Conservation (phyloP, 2,888 invertebrate species). For the Apeira syringaria region DNA sequence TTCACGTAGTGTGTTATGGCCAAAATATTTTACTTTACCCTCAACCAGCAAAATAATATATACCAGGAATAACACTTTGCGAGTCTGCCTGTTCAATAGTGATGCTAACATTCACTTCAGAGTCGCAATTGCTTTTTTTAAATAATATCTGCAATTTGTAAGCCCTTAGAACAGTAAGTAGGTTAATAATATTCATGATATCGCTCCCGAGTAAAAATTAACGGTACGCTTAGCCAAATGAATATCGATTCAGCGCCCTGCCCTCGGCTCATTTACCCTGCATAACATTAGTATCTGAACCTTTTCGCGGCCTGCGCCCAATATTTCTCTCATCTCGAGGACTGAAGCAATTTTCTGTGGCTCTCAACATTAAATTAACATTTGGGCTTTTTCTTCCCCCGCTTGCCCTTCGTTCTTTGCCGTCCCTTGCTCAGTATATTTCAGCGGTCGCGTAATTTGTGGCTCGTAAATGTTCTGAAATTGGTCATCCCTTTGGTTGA, state of each 20-base stretch:
- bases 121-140: conserved; percentile 10
- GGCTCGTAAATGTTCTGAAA: conserved; percentile 84
- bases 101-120: conserved; percentile 3
- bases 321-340: conserved; percentile 73
- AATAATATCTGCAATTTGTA: conserved; percentile 22
- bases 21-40: conserved; percentile 41
- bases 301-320: conserved; percentile 62
- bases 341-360: conserved; percentile 76
- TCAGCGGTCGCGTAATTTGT: conserved; percentile 83
- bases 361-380: conserved; percentile 81
- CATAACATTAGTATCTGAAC: conserved; percentile 77
- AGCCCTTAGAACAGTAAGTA: conserved; percentile 42
- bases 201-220: conserved; percentile 64
- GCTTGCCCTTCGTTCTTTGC: conserved; percentile 60
- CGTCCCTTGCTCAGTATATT: conserved; percentile 76
- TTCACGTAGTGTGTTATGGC: conserved; percentile 41
- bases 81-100: background rate
- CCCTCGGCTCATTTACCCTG: conserved; percentile 72
- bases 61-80: background rate
- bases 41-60: conserved; percentile 2
- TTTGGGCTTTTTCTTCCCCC: conserved; percentile 76
- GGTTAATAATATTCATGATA: conserved; percentile 62
- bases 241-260: conserved; percentile 69
- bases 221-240: conserved; percentile 70
- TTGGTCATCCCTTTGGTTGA: conserved; percentile 84